Evolutionary conservation across 1,140 invertebrate genomes (phyloP), one percentile per base, ranked within the genome.

Genomic region (Drosophila sturtevanti): DNA sequence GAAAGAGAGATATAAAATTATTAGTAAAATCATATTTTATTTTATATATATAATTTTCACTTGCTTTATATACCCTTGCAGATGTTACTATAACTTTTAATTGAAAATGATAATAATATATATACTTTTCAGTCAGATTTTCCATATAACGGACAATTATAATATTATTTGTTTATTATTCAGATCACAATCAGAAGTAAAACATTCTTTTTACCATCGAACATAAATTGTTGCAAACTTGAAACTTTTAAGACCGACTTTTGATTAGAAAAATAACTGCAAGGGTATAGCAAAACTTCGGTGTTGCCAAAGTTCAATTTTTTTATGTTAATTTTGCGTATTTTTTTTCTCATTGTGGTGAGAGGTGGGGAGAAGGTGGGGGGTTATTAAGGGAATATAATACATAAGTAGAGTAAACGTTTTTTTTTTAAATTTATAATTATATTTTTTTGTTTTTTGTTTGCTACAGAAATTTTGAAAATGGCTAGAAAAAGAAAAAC

Each of bases 401-500:
- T 48, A 48, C 7, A 48, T 48, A 48, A 12, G 16, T 48, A 21
- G 18, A 21, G 18, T 1, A 21, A 21, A 48, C 11, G 10, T 48
- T 21, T 48, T 48, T 48, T 48, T 11, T 48, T 48, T 31, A 6
- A 6, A 6, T 4, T 18, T 48, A 11, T 21, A 14, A n/a, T 38
- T n/a, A 4, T 14, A 14, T n/a, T 5, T 38, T n/a, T 38, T 38
- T 14, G n/a, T 12, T 21, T 21, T 18, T 48, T 48, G 4, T 48
- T 18, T 48, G 41, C 41, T 56, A 56, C 31, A 56, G 37, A 48
- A 44, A 71, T 75, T 85, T 77, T 62, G 68, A 85, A 77, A 77
- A 68, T 63, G 52, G 18, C 81, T 85, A 85, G 4, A 73, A 70
- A 11, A 59, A 79, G 70, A 70, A 11, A 59, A 79, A 68, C 64